phyloP scores from a whole-genome alignment of 92 coral and sea anemone species.

The Zoanthus sansibaricus region DNA sequence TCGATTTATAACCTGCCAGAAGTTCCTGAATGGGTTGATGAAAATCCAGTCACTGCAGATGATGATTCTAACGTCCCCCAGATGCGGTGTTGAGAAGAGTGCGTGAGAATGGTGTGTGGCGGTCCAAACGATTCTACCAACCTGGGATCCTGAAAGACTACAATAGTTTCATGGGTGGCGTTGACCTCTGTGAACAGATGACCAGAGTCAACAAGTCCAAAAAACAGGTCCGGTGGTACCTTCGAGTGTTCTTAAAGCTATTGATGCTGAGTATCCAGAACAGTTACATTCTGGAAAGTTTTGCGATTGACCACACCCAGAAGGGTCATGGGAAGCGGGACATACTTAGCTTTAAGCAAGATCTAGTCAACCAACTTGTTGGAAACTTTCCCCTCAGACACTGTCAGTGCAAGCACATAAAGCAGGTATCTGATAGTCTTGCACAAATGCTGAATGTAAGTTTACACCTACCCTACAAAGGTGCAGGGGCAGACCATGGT shows the following conservation, averaged over 20 bases:
- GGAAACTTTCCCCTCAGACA: constrained; percentile 25
- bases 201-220: constrained; percentile 52
- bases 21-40: constrained; percentile 51
- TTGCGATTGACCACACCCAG: not conserved
- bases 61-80: constrained; percentile 32
- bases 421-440: not conserved
- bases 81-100: constrained; percentile 29
- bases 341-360: not conserved
- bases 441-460: constrained; percentile 52
- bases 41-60: constrained; percentile 41
- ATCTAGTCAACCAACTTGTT: constrained; percentile 18
- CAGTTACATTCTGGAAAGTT: constrained; percentile 32
- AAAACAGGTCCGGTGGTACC: constrained; percentile 49
- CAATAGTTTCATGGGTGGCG: not conserved
- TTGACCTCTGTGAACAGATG: constrained; percentile 55
- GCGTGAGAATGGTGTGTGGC: constrained; percentile 27
- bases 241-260: constrained; percentile 24
- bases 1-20: constrained; percentile 55
- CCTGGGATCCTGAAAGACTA: constrained; percentile 9
- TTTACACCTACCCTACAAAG: constrained; percentile 53
- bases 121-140: constrained; percentile 29
- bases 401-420: not conserved
- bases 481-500: constrained; percentile 32
- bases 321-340: constrained; percentile 28
- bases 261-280: not conserved